Base-by-base conservation (phyloP, 1,140 invertebrate genomes). In the Drosophila chauvacae region DNA sequence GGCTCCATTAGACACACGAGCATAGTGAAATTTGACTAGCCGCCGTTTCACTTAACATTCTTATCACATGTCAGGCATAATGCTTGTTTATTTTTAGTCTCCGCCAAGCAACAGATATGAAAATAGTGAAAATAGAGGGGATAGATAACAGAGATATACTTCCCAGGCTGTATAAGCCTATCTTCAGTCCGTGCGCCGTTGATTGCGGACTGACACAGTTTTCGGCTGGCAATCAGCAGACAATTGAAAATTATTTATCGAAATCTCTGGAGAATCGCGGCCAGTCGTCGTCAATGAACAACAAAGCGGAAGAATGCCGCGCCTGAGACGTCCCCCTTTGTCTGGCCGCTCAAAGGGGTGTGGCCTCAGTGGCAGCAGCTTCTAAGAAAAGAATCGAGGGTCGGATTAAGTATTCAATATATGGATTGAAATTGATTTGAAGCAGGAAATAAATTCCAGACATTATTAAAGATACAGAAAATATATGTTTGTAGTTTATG, bases 181-280 rank as follows among this genome's bases (percentile, higher is more conserved):
- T 72, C 76, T 61, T 68, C 39, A 23, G 39, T 62, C 42, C 18
- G 37, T 35, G 35, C 42, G 44, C 50, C 53, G 59, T 59, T 74
- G 75, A 83, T 83, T 83, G 70, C 61, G 51, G 57, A 35, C 45
- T 84, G 77, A 85, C 72, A 85, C 77, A 85, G 77, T 61, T 84
- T 72, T 55, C 4, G 69, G 39, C 16, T 37, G 47, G 55, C 66
- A 84, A 72, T 77, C 58, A 69, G 68, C 59, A 65, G 83, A 69
- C 81, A 80, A 85, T 63, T 74, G 58, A 69, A 80, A 58, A 60
- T 77, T 83, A 30, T 70, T 78, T 83, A 83, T 72, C 70, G 53
- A 68, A 44, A 68, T 57, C 66, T 66, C 57, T 35, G 47, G 51
- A 57, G 56, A 69, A 64, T 64, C 58, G 47, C 18, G 45, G 60